Evolutionary conservation across 2,888 invertebrate genomes (phyloP), one percentile per base, ranked within the genome.

Genomic region (Panopea generosa): DNA sequence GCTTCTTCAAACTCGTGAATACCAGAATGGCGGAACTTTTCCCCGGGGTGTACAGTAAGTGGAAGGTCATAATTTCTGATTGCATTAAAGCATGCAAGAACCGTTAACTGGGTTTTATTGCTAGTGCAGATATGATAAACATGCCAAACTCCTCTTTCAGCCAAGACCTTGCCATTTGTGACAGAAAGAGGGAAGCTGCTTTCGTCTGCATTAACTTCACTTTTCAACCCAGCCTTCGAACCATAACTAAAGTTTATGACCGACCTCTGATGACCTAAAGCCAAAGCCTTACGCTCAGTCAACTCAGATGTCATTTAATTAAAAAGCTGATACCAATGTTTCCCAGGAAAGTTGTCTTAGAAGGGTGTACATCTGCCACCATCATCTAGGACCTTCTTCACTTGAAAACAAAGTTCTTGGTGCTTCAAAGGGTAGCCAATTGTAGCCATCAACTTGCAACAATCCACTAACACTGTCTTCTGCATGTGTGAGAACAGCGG

Each of bases 81-180:
- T 4, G 76, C 78, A 56, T 55, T 76, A 22, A 76, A 60, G n/a
- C 71, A 66, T 7, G 69, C 77, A 45, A 82, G 27, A 1, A 77
- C 72, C 11, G 82, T 82, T 11, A 82, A 70, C 59, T 82, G 79
- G 0, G 50, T 47, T 60, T 78, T 73, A 22, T 27, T 61, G 26
- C 27, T 50, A 7, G 57, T 50, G 14, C 47, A 14, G 3, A 76
- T 40, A 11, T 60, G 63, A 43, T 65, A 69, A 9, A 63, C 68
- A 45, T 73, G 45, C 1, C 53, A 6, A 14, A n/a, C 40, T 0
- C 68, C 61, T 20, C 38, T 59, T 55, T 55, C 52, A 22, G 68
- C 69, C 1, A 60, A 27, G n/a, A 72, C 72, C 22, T 56, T 60
- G 26, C 60, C 53, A 22, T 56, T 24, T 9, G 40, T 68, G 4